Conservation (phyloP, 2,888 invertebrate species). For the Slavum lentiscoides region DNA sequence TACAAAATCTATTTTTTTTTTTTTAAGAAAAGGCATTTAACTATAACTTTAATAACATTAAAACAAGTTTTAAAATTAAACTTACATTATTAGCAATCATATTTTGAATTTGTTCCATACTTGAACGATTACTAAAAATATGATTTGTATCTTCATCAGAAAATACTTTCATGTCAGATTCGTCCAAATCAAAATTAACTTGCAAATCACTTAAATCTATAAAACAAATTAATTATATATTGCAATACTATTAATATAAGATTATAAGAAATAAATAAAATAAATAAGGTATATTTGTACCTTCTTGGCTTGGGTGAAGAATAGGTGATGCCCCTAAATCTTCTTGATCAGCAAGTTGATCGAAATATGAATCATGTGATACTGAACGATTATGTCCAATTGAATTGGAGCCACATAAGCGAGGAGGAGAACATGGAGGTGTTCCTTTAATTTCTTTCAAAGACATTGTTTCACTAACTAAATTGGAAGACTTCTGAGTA, state of each 20-base stretch:
- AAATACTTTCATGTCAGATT: constrained; percentile 83
- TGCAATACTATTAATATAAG: background rate
- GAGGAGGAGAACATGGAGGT: constrained; percentile 57
- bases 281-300: constrained; percentile 11
- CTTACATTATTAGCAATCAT: constrained; percentile 41
- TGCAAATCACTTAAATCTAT: constrained; percentile 82
- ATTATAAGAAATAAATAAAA: background rate
- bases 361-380: constrained; percentile 92
- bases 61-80: background rate
- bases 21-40: too few relatives aligned
- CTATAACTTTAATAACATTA: background rate
- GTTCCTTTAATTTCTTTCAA: constrained; percentile 46
- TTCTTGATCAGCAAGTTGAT: constrained; percentile 66
- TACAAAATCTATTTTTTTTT: too few relatives aligned
- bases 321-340: constrained; percentile 45
- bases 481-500: constrained; percentile 55
- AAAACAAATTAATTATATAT: constrained; percentile 60
- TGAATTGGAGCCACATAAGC: constrained; percentile 57
- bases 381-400: constrained; percentile 69
- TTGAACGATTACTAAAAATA: constrained; percentile 56
- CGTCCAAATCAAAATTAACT: constrained; percentile 80
- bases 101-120: constrained; percentile 54
- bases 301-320: constrained; percentile 54
- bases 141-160: constrained; percentile 77
- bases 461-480: constrained; percentile 54